A percentile compares a stretch with the other conserved stretches of the same genome.
phyloP scores from a whole-genome alignment of 2,888 invertebrate species.

The Polyommatus iphigenia region DNA sequence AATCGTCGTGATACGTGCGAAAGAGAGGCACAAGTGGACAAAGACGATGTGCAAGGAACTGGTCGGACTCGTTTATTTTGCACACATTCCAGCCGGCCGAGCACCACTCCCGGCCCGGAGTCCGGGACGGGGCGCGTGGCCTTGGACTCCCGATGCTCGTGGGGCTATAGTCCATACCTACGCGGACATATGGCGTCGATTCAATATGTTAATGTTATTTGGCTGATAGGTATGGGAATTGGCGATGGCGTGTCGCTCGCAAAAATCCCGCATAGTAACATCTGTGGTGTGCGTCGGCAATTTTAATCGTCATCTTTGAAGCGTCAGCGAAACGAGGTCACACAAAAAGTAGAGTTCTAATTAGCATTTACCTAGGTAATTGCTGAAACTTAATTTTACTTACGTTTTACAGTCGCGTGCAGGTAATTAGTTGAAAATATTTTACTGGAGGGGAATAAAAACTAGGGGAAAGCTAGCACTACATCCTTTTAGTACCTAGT shows the following conservation, averaged over 20 bases:
- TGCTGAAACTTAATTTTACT: slow-evolving; percentile 20
- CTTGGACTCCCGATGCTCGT: slow-evolving; percentile 59
- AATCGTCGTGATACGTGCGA: slow-evolving; percentile 3
- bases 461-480: not conserved
- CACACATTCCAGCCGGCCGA: slow-evolving; percentile 73
- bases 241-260: slow-evolving; percentile 6
- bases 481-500: not conserved
- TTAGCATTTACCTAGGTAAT: slow-evolving; percentile 17
- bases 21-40: slow-evolving; percentile 48
- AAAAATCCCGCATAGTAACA: not conserved
- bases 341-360: slow-evolving; percentile 1
- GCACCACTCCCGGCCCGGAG: slow-evolving; percentile 59
- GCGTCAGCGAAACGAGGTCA: not conserved
- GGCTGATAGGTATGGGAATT: slow-evolving; percentile 9
- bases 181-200: slow-evolving; percentile 25
- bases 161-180: slow-evolving; percentile 14
- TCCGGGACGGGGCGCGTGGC: slow-evolving; percentile 64
- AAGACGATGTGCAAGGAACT: slow-evolving; percentile 69
- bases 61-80: slow-evolving; percentile 77
- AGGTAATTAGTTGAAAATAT: slow-evolving; percentile 34
- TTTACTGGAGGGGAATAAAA: slow-evolving; percentile 4
- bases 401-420: slow-evolving; percentile 33
- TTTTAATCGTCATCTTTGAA: not conserved
- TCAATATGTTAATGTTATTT: slow-evolving; percentile 20
- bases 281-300: not conserved